Conservation (phyloP, 2,888 invertebrate species). For the Hyposoter dolosus region DNA sequence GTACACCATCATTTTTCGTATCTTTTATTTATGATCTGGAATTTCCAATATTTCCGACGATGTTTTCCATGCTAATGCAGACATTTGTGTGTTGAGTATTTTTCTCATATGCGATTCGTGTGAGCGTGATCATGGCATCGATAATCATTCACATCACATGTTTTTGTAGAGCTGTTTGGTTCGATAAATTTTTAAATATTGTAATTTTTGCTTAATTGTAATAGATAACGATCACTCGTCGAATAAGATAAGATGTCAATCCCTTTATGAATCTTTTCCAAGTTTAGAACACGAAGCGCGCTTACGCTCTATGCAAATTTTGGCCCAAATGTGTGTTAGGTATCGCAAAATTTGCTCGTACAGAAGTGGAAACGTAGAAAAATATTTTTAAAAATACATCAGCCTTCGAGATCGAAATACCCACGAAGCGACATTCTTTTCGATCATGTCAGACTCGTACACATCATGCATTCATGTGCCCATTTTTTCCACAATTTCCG, state of each 20-base stretch:
- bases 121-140: not conserved
- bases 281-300: not conserved
- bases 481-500: not conserved
- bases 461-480: not conserved
- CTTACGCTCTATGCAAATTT: slow-evolving; percentile 1
- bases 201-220: not conserved
- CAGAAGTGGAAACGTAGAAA: not conserved
- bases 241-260: not conserved
- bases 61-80: not conserved
- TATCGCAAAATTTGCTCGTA: not conserved
- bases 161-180: not conserved
- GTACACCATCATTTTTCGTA: no score
- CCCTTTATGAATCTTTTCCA: not conserved
- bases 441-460: not conserved
- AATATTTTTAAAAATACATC: not conserved
- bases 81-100: not conserved
- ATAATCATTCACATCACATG: not conserved
- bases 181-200: not conserved
- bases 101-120: not conserved
- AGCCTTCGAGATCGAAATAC: not conserved
- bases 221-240: not conserved
- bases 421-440: not conserved
- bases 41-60: not conserved
- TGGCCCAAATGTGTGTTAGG: not conserved
- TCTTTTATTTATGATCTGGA: not conserved